Conservation (phyloP, 92 coral and sea anemone species). For the Umimayanthus kanabou region DNA sequence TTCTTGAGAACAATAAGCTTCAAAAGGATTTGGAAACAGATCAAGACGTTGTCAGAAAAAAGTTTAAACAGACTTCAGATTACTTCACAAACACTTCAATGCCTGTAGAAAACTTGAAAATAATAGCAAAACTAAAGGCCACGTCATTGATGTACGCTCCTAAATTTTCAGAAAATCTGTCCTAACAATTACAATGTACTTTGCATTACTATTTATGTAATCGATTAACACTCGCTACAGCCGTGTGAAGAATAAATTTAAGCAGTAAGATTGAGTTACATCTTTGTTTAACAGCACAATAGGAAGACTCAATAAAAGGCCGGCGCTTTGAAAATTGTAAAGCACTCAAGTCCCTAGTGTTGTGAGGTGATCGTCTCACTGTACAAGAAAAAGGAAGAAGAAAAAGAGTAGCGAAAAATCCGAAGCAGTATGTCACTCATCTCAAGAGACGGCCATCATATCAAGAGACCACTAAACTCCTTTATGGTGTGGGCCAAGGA, state of each 20-base stretch:
- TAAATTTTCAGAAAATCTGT: background rate
- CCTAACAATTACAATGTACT: background rate
- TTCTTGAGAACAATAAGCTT: constrained; percentile 8
- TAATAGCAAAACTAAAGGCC: background rate
- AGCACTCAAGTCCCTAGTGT: constrained; percentile 30
- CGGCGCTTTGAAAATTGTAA: constrained; percentile 35
- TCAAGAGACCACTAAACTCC: constrained; percentile 88
- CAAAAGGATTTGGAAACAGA: background rate
- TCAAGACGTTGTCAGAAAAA: background rate
- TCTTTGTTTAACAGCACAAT: constrained; percentile 34
- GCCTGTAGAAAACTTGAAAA: constrained; percentile 7
- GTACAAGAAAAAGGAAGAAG: constrained; percentile 9
- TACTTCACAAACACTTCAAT: constrained; percentile 7
- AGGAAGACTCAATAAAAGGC: constrained; percentile 18
- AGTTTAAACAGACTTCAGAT: background rate
- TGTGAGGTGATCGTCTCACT: constrained; percentile 24
- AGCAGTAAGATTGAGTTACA: constrained; percentile 23
- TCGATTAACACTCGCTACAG: constrained; percentile 22
- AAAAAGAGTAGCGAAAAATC: constrained; percentile 8
- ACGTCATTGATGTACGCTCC: background rate
- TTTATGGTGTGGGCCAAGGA: constrained; percentile 96
- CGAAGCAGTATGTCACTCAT: constrained; percentile 34
- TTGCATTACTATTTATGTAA: constrained; percentile 6
- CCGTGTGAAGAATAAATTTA: constrained; percentile 29
- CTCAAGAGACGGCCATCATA: constrained; percentile 58